Conservation (phyloP, 2,888 invertebrate species). For the Machimus atricapillus region DNA sequence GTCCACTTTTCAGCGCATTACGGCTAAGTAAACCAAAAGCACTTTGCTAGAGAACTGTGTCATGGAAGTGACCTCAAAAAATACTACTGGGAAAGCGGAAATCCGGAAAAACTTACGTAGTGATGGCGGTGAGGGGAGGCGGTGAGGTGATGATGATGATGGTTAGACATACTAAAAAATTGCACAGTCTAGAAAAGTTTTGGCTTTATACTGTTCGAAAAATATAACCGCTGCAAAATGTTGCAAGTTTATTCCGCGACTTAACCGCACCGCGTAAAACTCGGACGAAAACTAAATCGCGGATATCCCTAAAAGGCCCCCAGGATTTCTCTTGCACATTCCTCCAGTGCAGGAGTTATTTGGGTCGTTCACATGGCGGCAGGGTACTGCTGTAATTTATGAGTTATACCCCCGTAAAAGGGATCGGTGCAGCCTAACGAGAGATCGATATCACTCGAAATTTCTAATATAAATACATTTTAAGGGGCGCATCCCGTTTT, state of each 20-base stretch:
- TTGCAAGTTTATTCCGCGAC: background rate
- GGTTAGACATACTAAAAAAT: constrained; percentile 49
- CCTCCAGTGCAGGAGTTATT: constrained; percentile 50
- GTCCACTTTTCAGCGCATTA: background rate
- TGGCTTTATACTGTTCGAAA: background rate
- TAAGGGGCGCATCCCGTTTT: background rate
- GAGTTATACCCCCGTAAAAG: background rate
- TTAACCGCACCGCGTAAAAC: background rate
- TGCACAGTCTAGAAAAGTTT: background rate
- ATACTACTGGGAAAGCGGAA: background rate
- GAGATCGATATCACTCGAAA: background rate
- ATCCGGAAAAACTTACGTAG: constrained; percentile 52
- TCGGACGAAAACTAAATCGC: constrained; percentile 21
- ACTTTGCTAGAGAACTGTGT: background rate
- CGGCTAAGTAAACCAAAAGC: constrained; percentile 3
- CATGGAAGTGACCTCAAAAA: background rate
- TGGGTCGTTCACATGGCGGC: constrained; percentile 61
- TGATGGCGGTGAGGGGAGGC: constrained; percentile 58
- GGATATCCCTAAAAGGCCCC: background rate
- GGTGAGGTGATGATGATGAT: constrained; percentile 54
- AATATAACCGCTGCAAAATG: background rate
- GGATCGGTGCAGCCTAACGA: constrained; percentile 4
- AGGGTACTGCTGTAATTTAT: constrained; percentile 23
- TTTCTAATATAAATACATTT: background rate
- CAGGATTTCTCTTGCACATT: constrained; percentile 21